Evolutionary conservation across 2,888 invertebrate genomes (phyloP).

Genomic region (Drepana falcataria): DNA sequence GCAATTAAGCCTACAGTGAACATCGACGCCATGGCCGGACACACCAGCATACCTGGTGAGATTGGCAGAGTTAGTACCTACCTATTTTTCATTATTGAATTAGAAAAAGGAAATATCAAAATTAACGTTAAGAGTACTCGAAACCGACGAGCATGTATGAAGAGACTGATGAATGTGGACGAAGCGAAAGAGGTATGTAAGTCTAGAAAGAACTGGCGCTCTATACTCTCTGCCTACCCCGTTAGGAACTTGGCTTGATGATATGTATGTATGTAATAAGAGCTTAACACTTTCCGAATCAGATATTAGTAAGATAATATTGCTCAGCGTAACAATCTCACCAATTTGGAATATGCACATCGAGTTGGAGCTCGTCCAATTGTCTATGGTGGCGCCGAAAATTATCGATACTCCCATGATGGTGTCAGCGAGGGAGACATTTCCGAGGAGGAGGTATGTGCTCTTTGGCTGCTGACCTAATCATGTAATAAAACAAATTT

Average conservation of each 20-base stretch:
- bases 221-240: no score
- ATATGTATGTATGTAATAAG: no score
- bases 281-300: no score
- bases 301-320: no score
- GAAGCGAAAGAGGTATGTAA: no score
- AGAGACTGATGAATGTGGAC: no score
- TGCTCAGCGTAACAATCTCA: slow-evolving; percentile 21
- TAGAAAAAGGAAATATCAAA: no score
- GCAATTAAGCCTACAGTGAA: slow-evolving; percentile 82
- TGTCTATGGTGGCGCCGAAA: slow-evolving; percentile 62
- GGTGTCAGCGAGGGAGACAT: slow-evolving; percentile 81
- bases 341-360: slow-evolving; percentile 65
- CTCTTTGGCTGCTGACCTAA: slow-evolving; percentile 80
- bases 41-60: slow-evolving; percentile 78
- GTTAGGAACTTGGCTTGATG: no score
- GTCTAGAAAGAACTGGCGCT: no score
- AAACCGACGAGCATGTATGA: no score
- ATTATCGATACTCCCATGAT: slow-evolving; percentile 80
- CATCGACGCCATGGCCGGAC: slow-evolving; percentile 81
- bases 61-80: background rate
- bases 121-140: no score
- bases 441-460: slow-evolving; percentile 82
- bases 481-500: slow-evolving; percentile 19
- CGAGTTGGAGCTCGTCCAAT: slow-evolving; percentile 41
- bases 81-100: background rate